Evolutionary conservation across 2,797 vertebrate species (phyloP), one percentile per base, ranked within the genome.

Genomic region (Balearica regulorum): DNA sequence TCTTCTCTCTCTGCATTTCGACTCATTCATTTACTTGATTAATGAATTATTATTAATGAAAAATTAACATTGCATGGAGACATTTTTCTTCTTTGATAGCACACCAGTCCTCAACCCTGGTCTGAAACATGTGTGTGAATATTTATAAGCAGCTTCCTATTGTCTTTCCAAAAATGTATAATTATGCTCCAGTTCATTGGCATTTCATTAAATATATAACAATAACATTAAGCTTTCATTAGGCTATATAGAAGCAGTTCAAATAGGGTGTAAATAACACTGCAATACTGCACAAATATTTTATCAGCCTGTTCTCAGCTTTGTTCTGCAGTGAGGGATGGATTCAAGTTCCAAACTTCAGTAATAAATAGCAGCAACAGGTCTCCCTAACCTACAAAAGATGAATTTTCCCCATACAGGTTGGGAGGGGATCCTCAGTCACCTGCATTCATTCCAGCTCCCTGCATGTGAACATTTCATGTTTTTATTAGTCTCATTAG

Each of bases 401-500:
- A 54, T 17, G 8, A 3, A 3, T 73, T 83, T 83, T 70, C 44
- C 55, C n/a, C 26, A 4, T 24, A 8, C 2, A 37, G 17, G 3
- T 25, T 53, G 7, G 15, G 18, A 73, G 21, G 19, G 43, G 11
- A 18, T 44, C 49, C 44, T 91, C 2, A 3, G 41, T 78, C 35
- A 29, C 53, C 72, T 49, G 25, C 31, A 37, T 57, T 73, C 60
- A 20, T 54, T 73, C 86, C 86, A 79, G 28, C 69, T 76, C 48
- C 48, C 48, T 60, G 11, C 48, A 29, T 25, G 24, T 10, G 49
- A 65, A 31, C 46, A 28, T 71, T 91, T 68, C 7, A 1, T 54
- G 53, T 75, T 78, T 83, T 86, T 65, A 60, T 93, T 93, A 94
- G 68, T 53, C 75, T 95, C 78, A 93, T 94, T 92, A 95, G 44